phyloP scores from a whole-genome alignment of 2,888 invertebrate species.

The Parascotia fuliginaria region DNA sequence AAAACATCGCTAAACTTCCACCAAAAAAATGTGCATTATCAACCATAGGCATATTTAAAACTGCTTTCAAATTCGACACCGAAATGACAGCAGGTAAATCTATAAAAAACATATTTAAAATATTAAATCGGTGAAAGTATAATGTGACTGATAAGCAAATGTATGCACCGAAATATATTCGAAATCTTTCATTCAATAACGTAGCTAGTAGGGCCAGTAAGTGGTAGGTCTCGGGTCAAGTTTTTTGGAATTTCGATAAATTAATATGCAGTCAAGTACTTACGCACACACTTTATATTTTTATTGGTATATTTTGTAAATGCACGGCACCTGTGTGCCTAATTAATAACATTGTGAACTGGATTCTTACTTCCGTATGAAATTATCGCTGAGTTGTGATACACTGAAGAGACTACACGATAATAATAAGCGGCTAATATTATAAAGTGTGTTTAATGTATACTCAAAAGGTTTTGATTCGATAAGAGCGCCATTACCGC shows the following conservation, averaged over 20 bases:
- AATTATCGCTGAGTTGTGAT: slow-evolving; percentile 28
- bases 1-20: slow-evolving; percentile 56
- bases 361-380: slow-evolving; percentile 29
- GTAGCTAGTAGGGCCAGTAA: slow-evolving; percentile 32
- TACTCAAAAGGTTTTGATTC: slow-evolving; percentile 11
- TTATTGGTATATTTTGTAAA: slow-evolving; percentile 34
- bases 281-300: slow-evolving; percentile 23
- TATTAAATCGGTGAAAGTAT: slow-evolving; percentile 66
- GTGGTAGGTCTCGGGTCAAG: slow-evolving; percentile 16
- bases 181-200: slow-evolving; percentile 51
- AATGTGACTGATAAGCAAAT: slow-evolving; percentile 62
- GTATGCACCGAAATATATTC: slow-evolving; percentile 48
- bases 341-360: slow-evolving; percentile 35
- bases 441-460: slow-evolving; percentile 24
- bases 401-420: slow-evolving; percentile 15
- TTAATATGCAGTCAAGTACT: slow-evolving; percentile 35
- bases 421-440: slow-evolving; percentile 35
- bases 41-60: slow-evolving; percentile 38
- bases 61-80: slow-evolving; percentile 48
- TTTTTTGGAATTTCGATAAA: slow-evolving; percentile 37
- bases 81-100: slow-evolving; percentile 42
- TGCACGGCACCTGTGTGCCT: slow-evolving; percentile 25
- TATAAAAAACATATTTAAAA: slow-evolving; percentile 49
- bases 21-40: slow-evolving; percentile 43
- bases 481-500: slow-evolving; percentile 23